phyloP scores from a whole-genome alignment of 2,797 vertebrate genomes.

The Steatocranus sp. region DNA sequence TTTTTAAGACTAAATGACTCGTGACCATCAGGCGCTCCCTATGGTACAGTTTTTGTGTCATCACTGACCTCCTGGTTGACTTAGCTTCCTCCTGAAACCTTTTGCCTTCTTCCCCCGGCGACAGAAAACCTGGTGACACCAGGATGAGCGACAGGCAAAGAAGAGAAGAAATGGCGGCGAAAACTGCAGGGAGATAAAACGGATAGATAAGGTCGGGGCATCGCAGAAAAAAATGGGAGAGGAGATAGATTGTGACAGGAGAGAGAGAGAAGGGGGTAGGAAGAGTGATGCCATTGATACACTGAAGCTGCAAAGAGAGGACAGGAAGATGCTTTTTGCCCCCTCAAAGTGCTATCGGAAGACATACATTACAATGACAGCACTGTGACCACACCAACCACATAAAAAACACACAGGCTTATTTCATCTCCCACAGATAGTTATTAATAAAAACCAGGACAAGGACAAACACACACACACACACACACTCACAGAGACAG shows the following conservation, averaged over 20 bases:
- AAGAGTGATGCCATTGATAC: constrained; percentile 66
- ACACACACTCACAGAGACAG: neutral
- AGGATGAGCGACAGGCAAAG: constrained; percentile 57
- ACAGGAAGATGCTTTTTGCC: constrained; percentile 33
- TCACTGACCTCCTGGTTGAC: constrained; percentile 28
- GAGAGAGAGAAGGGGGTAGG: neutral
- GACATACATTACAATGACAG: constrained; percentile 60
- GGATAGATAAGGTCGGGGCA: constrained; percentile 68
- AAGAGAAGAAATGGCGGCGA: constrained; percentile 65
- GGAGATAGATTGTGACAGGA: constrained; percentile 56
- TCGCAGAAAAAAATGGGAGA: constrained; percentile 49
- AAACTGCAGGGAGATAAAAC: constrained; percentile 67
- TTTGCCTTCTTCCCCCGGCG: constrained; percentile 23
- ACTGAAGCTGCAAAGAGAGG: constrained; percentile 29
- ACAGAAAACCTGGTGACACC: constrained; percentile 72
- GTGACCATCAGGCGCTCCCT: neutral
- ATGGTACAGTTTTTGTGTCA: neutral
- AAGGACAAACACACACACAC: constrained; percentile 6
- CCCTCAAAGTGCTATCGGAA: constrained; percentile 43
- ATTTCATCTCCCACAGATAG: constrained; percentile 55
- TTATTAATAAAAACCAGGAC: constrained; percentile 58
- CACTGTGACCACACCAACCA: constrained; percentile 24
- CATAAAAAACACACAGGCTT: constrained; percentile 32
- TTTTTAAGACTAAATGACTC: constrained; percentile 24
- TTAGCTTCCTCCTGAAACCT: neutral